phyloP scores from a whole-genome alignment of 2,888 invertebrate species.

The Halictus ligatus region DNA sequence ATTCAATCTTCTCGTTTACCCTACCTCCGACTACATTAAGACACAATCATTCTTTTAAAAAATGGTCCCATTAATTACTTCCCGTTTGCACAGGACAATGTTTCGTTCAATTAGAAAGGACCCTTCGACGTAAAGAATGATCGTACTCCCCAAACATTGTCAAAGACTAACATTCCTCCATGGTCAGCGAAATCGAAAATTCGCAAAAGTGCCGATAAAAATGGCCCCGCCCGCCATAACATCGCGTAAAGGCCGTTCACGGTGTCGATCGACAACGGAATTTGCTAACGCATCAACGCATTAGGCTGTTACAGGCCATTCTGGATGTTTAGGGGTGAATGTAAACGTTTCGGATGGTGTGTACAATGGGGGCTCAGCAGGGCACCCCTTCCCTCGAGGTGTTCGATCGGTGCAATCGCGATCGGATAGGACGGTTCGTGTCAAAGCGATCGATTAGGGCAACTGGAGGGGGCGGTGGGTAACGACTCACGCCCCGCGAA shows the following conservation, averaged over 20 bases:
- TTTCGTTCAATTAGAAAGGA: not conserved
- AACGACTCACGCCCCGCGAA: conserved; percentile 40
- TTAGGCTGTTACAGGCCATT: not conserved
- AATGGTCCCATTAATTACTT: not conserved
- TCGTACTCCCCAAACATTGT: not conserved
- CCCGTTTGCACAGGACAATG: not conserved
- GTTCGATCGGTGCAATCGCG: conserved; percentile 30
- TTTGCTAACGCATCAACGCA: conserved; percentile 25
- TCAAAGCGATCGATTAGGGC: conserved; percentile 41
- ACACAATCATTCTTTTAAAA: not conserved
- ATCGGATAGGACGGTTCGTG: conserved; percentile 20
- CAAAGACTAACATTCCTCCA: not conserved
- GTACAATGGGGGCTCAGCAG: conserved; percentile 20
- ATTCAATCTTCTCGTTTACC: not conserved
- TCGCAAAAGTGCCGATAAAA: not conserved
- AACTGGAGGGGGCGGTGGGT: not conserved
- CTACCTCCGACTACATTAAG: not conserved
- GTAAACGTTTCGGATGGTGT: conserved; percentile 21
- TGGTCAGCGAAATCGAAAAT: not conserved
- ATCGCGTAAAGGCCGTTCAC: not conserved
- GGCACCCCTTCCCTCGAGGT: not conserved
- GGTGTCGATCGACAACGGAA: conserved; percentile 1
- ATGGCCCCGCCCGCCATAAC: not conserved
- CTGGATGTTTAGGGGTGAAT: conserved; percentile 5
- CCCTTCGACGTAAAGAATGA: not conserved